These are phyloP conservation scores for Scolopax bukidnonensis DNA, from an alignment of 2,797 vertebrate species.

Conservation along the genomic window DNA sequence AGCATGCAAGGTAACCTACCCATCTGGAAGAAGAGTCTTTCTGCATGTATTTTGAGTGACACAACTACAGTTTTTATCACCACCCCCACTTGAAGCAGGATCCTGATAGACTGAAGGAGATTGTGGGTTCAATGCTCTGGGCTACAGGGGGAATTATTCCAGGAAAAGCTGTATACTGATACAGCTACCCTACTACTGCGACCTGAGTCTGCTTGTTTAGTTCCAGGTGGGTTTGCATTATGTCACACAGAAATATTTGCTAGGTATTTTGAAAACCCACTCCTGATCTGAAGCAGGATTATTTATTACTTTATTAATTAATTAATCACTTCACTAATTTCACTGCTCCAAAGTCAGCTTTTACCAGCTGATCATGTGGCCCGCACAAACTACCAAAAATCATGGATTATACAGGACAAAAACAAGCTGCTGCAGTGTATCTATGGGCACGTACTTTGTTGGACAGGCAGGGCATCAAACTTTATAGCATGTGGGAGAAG, in stretches of 20 bases:
- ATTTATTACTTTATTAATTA: neutral
- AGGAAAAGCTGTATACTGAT: neutral
- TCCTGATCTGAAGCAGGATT: neutral
- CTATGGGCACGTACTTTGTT: neutral
- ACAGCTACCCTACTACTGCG: neutral
- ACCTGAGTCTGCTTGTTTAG: neutral
- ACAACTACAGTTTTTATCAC: neutral
- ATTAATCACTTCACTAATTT: neutral
- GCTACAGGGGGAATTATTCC: neutral
- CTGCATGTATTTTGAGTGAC: neutral
- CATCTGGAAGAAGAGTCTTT: neutral
- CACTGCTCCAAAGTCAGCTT: neutral
- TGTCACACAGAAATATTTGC: neutral
- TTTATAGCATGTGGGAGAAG: neutral
- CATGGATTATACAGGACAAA: neutral
- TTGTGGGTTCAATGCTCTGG: neutral
- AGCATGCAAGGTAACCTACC: neutral
- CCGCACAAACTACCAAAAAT: neutral
- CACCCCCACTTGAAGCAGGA: neutral
- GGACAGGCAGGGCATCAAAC: neutral
- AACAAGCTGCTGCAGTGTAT: neutral
- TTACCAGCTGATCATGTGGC: neutral
- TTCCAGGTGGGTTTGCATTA: neutral
- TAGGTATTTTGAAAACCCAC: neutral
- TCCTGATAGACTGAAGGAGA: conserved; percentile 5